Evolutionary conservation across 2,113 vertebrate species (phyloP), one percentile per base, ranked within the genome.

Genomic region (Anoura caudifer): DNA sequence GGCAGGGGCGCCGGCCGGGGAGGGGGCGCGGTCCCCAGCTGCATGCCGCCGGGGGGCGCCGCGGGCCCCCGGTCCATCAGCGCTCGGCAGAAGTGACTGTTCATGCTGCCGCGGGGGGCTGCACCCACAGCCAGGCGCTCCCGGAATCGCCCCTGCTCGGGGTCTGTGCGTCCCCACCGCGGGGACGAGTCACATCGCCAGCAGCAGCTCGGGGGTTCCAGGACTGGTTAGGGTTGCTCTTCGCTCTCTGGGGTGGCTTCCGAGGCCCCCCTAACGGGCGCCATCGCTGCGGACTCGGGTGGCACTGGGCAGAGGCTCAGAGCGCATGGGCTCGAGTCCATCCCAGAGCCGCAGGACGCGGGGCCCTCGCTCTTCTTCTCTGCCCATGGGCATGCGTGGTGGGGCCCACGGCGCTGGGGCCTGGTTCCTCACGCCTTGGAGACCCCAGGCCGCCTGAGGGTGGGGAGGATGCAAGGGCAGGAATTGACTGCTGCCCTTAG

Each of bases 1-100:
- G 91, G 50, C 26, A 94, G 91, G 5, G 96, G 91, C 50, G 91
- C 43, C 61, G 97, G 98, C 41, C 97, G 98, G 79, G 97, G 75
- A 96, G 98, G 73, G 41, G 98, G 85, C 41, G 98, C 93, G 43
- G 98, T 61, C 12, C 97, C 89, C 67, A 98, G 96, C 13, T 97
- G 98, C 96, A 98, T 77, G 80, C 97, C 95, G 6, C 92, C 90
- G 11, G 97, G 84, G 45, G 95, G 24, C 31, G 97, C 93, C 56
- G 95, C 79, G 12, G 97, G 81, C 16, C 96, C 92, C 31, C 89
- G 95, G n/a, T 98, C 98, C 26, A 97, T 82, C 84, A 98, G 96
- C 0, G 98, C 67, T 13, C 97, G 95, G 47, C 98, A 98, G 93
- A 98, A 98, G 80, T 97, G 90, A 14, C 91, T 80, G 91, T 97